Evolutionary conservation across 1,140 invertebrate species (phyloP).

Genomic region (Limonius californicus): DNA sequence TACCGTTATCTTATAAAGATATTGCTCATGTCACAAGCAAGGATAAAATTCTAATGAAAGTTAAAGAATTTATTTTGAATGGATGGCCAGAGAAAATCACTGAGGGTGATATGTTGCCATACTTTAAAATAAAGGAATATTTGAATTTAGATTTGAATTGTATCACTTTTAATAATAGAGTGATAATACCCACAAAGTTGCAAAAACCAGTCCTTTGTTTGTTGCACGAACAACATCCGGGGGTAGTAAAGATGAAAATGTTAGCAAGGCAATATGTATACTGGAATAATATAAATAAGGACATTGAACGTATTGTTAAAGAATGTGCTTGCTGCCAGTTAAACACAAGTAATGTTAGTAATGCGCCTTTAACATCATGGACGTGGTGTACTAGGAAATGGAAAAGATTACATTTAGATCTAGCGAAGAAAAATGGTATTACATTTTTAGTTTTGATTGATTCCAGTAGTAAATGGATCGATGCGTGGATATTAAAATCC

Average conservation of each 20-base stretch:
- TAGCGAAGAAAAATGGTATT: neutral
- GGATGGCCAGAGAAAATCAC: no score
- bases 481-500: neutral
- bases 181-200: constrained; percentile 6
- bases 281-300: neutral
- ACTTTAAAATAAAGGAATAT: no score
- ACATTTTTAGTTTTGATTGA: constrained; percentile 4
- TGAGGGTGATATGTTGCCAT: no score
- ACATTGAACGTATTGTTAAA: constrained; percentile 9
- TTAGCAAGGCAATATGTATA: neutral
- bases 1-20: no score
- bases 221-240: constrained; percentile 13
- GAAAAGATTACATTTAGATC: constrained; percentile 6
- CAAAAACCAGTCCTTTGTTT: neutral
- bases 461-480: neutral
- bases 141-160: no score
- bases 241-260: constrained; percentile 11
- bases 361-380: neutral
- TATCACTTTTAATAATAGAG: neutral
- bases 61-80: no score
- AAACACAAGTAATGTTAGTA: neutral
- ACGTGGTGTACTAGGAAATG: neutral
- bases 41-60: no score
- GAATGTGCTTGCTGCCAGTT: neutral
- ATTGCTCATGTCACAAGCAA: no score